Conservation (phyloP, 2,888 invertebrate genomes). For the Drosophila algonquin region DNA sequence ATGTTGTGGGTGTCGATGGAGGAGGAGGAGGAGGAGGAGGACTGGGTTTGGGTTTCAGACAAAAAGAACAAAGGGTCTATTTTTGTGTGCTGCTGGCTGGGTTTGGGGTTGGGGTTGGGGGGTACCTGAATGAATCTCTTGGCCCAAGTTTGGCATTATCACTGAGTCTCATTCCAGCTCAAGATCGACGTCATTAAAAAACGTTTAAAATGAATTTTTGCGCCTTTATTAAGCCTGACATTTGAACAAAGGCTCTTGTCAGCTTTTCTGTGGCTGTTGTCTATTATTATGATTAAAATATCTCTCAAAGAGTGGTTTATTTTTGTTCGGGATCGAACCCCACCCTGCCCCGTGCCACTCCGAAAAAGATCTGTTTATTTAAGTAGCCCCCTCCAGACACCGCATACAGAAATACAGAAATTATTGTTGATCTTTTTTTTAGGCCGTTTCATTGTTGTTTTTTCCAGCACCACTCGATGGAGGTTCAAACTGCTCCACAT, state of each 20-base stretch:
- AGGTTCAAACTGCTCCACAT: conserved; percentile 73
- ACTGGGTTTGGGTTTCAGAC: conserved; percentile 23
- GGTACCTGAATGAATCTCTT: conserved; percentile 66
- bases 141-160: conserved; percentile 54
- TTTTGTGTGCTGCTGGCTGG: conserved; percentile 30
- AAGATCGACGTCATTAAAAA: conserved; percentile 77
- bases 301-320: conserved; percentile 65
- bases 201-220: conserved; percentile 80
- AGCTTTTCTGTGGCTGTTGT: conserved; percentile 70
- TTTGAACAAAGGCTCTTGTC: conserved; percentile 80
- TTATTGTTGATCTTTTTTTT: conserved; percentile 67
- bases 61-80: conserved; percentile 57
- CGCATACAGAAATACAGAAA: conserved; percentile 31
- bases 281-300: conserved; percentile 79
- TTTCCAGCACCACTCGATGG: conserved; percentile 44
- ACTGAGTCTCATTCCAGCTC: conserved; percentile 29
- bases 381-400: conserved; percentile 63
- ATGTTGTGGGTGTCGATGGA: conserved; percentile 81
- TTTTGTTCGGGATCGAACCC: conserved; percentile 25
- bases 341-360: not conserved
- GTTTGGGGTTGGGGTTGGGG: too few species aligned
- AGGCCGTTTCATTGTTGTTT: conserved; percentile 74
- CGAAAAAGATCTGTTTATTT: conserved; percentile 63
- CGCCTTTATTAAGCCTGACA: conserved; percentile 80
- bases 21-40: conserved; percentile 19